Conservation (phyloP, 2,888 invertebrate species). For the Netelia fuscicornis region DNA sequence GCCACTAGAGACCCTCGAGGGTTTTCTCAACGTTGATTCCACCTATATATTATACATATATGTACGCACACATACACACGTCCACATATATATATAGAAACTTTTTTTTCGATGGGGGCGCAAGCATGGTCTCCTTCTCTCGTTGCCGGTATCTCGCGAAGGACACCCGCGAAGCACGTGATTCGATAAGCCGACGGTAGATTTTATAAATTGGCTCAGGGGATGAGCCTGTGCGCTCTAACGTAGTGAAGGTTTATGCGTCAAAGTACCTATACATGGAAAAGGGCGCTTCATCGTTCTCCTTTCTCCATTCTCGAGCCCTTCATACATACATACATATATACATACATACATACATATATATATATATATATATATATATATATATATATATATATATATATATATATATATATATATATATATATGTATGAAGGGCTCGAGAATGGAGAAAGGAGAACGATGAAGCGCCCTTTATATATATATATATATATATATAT, state of each 20-base stretch:
- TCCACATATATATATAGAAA: not conserved
- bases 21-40: slow-evolving; percentile 25
- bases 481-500: not conserved
- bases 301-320: not conserved
- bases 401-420: slow-evolving; percentile 37
- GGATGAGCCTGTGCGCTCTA: slow-evolving; percentile 26
- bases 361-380: not conserved
- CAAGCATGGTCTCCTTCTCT: slow-evolving; percentile 26
- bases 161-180: slow-evolving; percentile 67
- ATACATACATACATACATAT: too few species aligned
- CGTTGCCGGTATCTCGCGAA: slow-evolving; percentile 55
- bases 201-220: slow-evolving; percentile 60
- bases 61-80: not conserved
- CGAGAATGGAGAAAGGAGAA: too few species aligned
- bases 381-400: not conserved
- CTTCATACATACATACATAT: not conserved
- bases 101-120: slow-evolving; percentile 2
- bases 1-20: slow-evolving; percentile 20
- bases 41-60: slow-evolving; percentile 1
- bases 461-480: too few species aligned
- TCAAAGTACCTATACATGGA: slow-evolving; percentile 7
- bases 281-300: not conserved
- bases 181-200: slow-evolving; percentile 65
- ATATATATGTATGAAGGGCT: not conserved
- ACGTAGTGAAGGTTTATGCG: slow-evolving; percentile 33